Base-by-base conservation (phyloP, 1,140 invertebrate species). In the Agrilus planipennis region DNA sequence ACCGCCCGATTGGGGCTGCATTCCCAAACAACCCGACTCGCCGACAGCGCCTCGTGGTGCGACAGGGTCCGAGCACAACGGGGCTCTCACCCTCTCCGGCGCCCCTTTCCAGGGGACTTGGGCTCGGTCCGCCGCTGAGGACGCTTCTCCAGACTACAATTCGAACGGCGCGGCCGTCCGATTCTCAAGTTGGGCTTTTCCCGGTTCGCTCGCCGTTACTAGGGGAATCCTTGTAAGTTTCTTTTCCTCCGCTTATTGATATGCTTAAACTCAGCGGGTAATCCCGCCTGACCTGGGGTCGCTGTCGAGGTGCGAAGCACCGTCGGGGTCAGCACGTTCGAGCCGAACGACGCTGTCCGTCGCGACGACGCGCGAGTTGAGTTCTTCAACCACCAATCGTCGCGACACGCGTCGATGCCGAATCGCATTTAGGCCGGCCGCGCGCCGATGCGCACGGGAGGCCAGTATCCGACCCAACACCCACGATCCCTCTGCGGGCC, bases 171-270 rank as follows among this genome's bases (percentile, higher is more conserved):
- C 39, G 57, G 51, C 55, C 51, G 58, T 52, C 56, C 62, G 67
- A 69, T 76, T 77, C 65, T 57, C n/a, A 68, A 67, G 75, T 68
- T 83, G 79, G 72, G 75, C 79, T 84, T 16, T 61, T 83, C 72
- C 79, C 76, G 69, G 66, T 86, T 85, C 81, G 75, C 77, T 85
- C 80, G 80, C 82, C 73, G 78, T 72, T 86, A 87, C 81, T 85
- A 66, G 67, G 78, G 78, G 72, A 84, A 87, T 85, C 79, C 77
- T 77, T 52, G 77, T 88, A 84, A 79, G 78, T 86, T 87, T 86
- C 76, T 85, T 86, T 87, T 87, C 81, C 83, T 85, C 77, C 79
- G 79, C 81, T 84, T 81, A 85, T 57, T 85, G 70, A 84, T 84
- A 85, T 86, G 83, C 79, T 84, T 83, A 82, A 84, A 72, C 81